Conservation (phyloP, 2,113 vertebrate genomes). For the Ailuropoda melanoleuca region DNA sequence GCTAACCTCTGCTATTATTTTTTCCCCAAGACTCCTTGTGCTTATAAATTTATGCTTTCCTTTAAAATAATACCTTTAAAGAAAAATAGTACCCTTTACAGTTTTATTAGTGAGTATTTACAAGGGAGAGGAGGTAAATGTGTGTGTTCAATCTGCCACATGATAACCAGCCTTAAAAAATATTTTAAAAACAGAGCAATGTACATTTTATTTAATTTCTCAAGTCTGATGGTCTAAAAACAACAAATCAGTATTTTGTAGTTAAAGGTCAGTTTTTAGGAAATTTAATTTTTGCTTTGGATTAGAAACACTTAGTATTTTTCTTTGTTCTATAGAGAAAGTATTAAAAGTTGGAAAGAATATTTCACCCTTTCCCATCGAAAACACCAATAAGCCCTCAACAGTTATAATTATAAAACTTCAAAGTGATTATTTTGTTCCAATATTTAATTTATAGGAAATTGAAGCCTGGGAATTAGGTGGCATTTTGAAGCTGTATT, state of each 20-base stretch:
- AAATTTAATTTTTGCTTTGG: background rate
- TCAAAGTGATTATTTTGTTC: background rate
- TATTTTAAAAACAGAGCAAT: background rate
- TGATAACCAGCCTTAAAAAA: background rate
- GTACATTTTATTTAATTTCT: conserved; percentile 1
- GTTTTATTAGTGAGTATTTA: background rate
- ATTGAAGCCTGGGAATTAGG: background rate
- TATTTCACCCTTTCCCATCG: background rate
- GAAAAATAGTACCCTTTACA: background rate
- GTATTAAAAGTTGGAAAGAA: background rate
- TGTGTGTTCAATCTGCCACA: background rate
- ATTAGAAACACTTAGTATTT: background rate
- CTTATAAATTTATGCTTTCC: background rate
- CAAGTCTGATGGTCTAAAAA: background rate
- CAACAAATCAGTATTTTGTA: background rate
- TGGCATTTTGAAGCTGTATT: background rate
- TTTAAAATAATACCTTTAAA: background rate
- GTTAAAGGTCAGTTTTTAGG: background rate
- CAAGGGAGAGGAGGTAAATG: background rate
- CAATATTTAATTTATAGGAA: background rate
- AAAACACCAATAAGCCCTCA: background rate
- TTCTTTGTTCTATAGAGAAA: background rate
- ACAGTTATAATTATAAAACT: background rate
- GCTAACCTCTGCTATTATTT: background rate
- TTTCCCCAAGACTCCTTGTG: background rate